Evolutionary conservation across 2,797 vertebrate genomes (phyloP), one percentile per base, ranked within the genome.

Genomic region (Delichon dasypus): DNA sequence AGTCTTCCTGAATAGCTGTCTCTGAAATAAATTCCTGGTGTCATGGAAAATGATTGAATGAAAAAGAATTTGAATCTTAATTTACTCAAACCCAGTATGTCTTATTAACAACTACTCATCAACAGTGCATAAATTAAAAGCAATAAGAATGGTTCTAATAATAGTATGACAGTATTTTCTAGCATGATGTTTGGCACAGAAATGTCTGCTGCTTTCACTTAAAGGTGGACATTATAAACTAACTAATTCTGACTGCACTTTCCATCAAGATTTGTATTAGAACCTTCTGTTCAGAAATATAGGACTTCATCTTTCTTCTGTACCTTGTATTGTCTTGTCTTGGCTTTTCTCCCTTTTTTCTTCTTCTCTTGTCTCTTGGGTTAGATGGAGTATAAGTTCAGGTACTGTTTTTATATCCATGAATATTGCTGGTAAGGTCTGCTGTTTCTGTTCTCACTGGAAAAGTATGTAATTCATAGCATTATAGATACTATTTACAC

Each of bases 261-360:
- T 61, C 19, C 12, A 53, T 30, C 8, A 64, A 53, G 36, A 67
- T 60, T 78, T 54, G 2, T 30, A 40, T 71, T 73, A 71, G 5
- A 60, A 45, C 4, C 26, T 67, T 74, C n/a, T 60, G 3, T 74
- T 87, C 40, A 71, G 57, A 84, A 80, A 71, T 18, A 60, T 0
- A 4, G 2, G 9, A 51, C 11, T 71, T 44, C 3, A 22, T 48
- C 29, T 55, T 51, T 27, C 10, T 51, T 65, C 29, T 0, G 0
- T 66, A 3, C 9, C 18, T 73, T 44, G 4, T 6, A 1, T 32
- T 32, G 2, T 13, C 15, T 45, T 60, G 10, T 2, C 11, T 53
- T 55, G 26, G 5, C 3, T 88, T 74, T 89, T 71, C 30, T 71
- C 7, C 16, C 8, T 60, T 84, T 15, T 6, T 51, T 84, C 8